Evolutionary conservation across 1,140 invertebrate genomes (phyloP).

Genomic region (Eriocheir sinensis): DNA sequence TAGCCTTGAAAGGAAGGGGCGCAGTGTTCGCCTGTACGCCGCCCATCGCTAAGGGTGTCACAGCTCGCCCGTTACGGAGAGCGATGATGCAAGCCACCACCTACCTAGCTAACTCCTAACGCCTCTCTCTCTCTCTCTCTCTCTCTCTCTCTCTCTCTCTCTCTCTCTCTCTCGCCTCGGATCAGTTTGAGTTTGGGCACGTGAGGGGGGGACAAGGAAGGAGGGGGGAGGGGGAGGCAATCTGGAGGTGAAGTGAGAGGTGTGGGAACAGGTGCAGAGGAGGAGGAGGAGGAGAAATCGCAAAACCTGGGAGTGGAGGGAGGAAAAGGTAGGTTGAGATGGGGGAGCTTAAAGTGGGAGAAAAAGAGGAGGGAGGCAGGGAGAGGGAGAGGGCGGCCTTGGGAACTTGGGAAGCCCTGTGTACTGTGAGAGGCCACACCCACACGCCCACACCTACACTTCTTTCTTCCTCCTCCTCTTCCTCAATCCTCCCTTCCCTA

Average conservation of each 20-base stretch:
- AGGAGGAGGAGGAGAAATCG: background rate
- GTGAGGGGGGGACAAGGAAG: background rate
- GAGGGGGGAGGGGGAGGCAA: background rate
- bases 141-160: constrained; percentile 1
- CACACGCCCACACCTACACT: background rate
- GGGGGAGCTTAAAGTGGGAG: too few relatives aligned
- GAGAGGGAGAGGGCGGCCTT: constrained; percentile 5
- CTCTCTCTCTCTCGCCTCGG: background rate
- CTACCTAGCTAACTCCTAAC: background rate
- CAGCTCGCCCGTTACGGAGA: background rate
- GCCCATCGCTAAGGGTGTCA: background rate
- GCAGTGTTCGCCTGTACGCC: background rate
- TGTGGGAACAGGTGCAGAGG: background rate
- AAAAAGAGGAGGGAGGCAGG: background rate
- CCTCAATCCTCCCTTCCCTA: too few relatives aligned
- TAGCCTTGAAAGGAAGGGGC: background rate
- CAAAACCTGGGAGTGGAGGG: background rate
- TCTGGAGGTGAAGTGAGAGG: background rate
- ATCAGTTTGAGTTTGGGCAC: background rate
- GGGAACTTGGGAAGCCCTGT: constrained; percentile 53
- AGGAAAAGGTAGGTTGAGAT: background rate
- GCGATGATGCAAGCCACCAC: background rate
- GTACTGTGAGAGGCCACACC: constrained; percentile 20
- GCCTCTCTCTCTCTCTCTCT: background rate
- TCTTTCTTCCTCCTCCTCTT: background rate